phyloP scores from a whole-genome alignment of 2,113 vertebrate species.

The Plestiodon gilberti region DNA sequence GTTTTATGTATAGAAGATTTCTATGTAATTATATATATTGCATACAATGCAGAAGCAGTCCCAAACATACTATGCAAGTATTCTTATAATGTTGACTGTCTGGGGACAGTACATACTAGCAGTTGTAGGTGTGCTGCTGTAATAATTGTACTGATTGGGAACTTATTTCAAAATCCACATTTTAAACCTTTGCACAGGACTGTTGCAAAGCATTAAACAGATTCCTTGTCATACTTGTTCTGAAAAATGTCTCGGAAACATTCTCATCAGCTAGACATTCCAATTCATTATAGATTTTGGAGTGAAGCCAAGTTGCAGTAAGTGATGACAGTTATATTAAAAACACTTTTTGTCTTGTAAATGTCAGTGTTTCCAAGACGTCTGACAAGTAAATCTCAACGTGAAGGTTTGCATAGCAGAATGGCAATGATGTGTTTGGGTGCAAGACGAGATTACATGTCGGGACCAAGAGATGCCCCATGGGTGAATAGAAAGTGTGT shows the following conservation, averaged over 20 bases:
- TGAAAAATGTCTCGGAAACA: slow-evolving; percentile 13
- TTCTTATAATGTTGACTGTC: background rate
- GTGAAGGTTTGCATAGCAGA: slow-evolving; percentile 21
- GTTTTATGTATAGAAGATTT: background rate
- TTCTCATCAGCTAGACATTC: slow-evolving; percentile 38
- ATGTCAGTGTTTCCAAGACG: slow-evolving; percentile 35
- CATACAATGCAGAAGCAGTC: background rate
- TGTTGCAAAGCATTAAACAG: slow-evolving; percentile 28
- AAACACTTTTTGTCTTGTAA: slow-evolving; percentile 21
- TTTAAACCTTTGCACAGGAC: background rate
- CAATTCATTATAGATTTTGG: slow-evolving; percentile 37
- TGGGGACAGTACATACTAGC: background rate
- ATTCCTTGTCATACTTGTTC: slow-evolving; percentile 25
- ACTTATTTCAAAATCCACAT: slow-evolving; percentile 16
- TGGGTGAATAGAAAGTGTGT: background rate
- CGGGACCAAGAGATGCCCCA: slow-evolving; percentile 12
- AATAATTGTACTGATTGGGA: background rate
- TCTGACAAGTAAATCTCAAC: slow-evolving; percentile 42
- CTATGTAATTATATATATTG: no score
- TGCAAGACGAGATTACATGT: background rate
- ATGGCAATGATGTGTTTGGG: slow-evolving; percentile 14
- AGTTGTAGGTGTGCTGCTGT: background rate
- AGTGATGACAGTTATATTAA: slow-evolving; percentile 39
- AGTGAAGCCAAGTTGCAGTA: slow-evolving; percentile 43
- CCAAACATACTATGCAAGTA: background rate